phyloP scores from a whole-genome alignment of 2,113 vertebrate species.

The Platysternon megacephalum region DNA sequence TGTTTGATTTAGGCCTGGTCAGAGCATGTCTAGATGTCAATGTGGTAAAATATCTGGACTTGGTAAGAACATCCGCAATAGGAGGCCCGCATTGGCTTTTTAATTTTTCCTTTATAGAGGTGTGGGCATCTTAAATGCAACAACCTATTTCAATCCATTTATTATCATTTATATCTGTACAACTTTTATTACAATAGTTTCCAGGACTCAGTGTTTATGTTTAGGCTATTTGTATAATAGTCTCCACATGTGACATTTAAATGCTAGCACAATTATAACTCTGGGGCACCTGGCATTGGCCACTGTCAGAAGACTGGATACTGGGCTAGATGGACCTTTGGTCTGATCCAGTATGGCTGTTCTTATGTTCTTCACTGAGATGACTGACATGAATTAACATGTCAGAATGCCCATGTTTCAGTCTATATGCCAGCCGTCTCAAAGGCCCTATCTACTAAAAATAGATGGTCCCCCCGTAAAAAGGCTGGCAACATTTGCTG shows the following conservation, averaged over 20 bases:
- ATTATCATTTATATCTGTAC: neutral
- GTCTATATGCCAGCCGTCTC: neutral
- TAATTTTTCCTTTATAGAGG: neutral
- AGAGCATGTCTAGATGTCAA: neutral
- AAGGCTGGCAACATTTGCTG: neutral
- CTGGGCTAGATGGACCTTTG: no score
- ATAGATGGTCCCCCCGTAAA: neutral
- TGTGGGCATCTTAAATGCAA: neutral
- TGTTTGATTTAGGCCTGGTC: neutral
- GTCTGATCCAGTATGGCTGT: no score
- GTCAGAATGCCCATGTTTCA: slow-evolving; percentile 30
- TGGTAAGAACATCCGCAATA: neutral
- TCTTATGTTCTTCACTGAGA: neutral
- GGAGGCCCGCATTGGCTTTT: neutral
- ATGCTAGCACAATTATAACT: neutral
- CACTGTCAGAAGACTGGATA: no score
- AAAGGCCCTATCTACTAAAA: neutral
- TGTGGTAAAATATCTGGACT: neutral
- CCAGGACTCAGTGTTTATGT: neutral
- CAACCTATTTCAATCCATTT: neutral
- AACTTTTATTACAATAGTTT: neutral
- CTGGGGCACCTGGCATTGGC: no score
- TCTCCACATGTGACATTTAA: neutral
- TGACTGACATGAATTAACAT: slow-evolving; percentile 8
- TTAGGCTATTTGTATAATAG: neutral